phyloP scores from a whole-genome alignment of 2,797 vertebrate species.

The Malacoctenus gilli region DNA sequence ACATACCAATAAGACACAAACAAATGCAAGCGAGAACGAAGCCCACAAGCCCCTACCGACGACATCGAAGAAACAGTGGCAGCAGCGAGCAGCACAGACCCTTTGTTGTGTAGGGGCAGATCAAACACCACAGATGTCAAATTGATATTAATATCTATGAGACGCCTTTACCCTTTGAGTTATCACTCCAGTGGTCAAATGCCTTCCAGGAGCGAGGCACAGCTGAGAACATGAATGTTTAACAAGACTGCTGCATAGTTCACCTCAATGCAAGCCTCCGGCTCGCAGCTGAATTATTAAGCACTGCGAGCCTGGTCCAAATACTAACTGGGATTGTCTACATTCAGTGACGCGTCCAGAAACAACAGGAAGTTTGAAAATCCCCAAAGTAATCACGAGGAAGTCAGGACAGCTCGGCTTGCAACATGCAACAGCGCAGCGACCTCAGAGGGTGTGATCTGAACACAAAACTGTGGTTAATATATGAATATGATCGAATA shows the following conservation, averaged over 20 bases:
- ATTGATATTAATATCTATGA: conserved; percentile 78
- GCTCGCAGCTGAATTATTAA: conserved; percentile 78
- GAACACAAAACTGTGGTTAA: conserved; percentile 5
- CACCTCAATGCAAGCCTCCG: conserved; percentile 73
- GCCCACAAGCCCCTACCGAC: conserved; percentile 4
- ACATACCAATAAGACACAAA: conserved; percentile 12
- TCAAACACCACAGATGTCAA: conserved; percentile 61
- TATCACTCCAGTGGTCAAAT: conserved; percentile 74
- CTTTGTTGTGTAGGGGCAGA: conserved; percentile 44
- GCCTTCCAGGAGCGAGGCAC: conserved; percentile 65
- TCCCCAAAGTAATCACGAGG: conserved; percentile 47
- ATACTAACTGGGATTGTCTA: conserved; percentile 65
- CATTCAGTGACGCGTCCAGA: conserved; percentile 36
- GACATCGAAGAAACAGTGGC: conserved; percentile 4
- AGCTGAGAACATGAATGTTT: conserved; percentile 79
- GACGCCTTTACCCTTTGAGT: conserved; percentile 75
- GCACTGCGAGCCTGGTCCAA: conserved; percentile 58
- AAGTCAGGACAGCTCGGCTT: conserved; percentile 19
- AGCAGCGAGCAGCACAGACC: conserved; percentile 9
- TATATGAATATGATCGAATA: conserved; percentile 16
- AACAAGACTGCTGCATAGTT: conserved; percentile 74
- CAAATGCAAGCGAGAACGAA: conserved; percentile 14
- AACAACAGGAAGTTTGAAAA: conserved; percentile 57
- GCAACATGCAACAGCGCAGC: conserved; percentile 6
- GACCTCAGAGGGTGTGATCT: neutral